Evolutionary conservation across 2,113 vertebrate genomes (phyloP), one percentile per base, ranked within the genome.

Genomic region (Channa argus): DNA sequence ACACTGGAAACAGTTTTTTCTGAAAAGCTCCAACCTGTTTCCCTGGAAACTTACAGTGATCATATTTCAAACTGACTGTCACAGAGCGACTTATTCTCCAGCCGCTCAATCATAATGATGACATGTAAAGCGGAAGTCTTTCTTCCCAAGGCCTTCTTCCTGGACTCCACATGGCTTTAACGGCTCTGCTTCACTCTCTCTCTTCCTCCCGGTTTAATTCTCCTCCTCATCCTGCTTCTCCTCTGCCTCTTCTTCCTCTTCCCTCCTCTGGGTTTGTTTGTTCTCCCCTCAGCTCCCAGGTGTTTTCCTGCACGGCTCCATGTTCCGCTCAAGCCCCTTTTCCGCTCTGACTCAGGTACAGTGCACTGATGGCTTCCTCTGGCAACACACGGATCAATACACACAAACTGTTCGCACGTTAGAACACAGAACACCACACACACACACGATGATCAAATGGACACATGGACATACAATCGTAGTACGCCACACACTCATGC

Each of bases 321-420:
- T 45, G 74, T 84, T 89, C 87, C 81, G 50, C 54, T 79, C 62
- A 71, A 79, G 74, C 82, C 74, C 66, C 79, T 85, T 74, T 90
- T 92, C 90, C 88, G 84, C 7, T 89, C 80, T 91, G 89, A 91
- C 88, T 92, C 90, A 92, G 91, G 91, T 93, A 89, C 74, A 53
- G 72, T 39, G 24, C 3, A 43, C 79, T 3, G 14, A 67, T 33
- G 69, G 69, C 71, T 80, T 84, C 47, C 82, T 72, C 71, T 34
- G 8, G 2, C 44, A 74, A 34, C 55, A 14, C 33, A 24, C 56
- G 3, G 39, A 66, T 83, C 71, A 13, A 43, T 55, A 15, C 2
- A 37, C 4, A 11, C 55, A 8, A 78, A 33, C 13, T 33, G 47
- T 33, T 49, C 38, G 33, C 33, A 58, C 38, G 8, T 10, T 43